Evolutionary conservation across 2,797 vertebrate genomes (phyloP).

Genomic region (Oreochromis grahami): DNA sequence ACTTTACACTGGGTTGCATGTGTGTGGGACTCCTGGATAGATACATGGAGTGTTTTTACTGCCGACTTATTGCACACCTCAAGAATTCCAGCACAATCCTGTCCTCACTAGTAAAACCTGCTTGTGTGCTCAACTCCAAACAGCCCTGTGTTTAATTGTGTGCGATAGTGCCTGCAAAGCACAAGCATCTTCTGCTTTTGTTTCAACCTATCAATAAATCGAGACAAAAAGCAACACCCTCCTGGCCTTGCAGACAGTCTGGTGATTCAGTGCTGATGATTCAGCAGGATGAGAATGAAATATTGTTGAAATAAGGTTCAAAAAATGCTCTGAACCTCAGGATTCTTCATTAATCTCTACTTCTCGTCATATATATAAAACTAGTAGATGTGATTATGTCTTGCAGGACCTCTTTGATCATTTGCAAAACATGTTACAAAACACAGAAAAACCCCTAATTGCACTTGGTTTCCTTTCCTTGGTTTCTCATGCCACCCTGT

Average conservation of each 20-base stretch:
- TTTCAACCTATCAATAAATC: conserved; percentile 6
- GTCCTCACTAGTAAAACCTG: conserved; percentile 72
- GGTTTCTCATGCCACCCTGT: background rate
- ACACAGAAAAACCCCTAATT: background rate
- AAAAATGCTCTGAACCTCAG: background rate
- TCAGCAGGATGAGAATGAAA: background rate
- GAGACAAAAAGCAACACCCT: background rate
- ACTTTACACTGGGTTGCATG: conserved; percentile 70
- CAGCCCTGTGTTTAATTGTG: conserved; percentile 51
- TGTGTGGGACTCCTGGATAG: conserved; percentile 40
- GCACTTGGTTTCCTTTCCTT: background rate
- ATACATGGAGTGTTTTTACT: conserved; percentile 68
- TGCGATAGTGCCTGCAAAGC: conserved; percentile 12
- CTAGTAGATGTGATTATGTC: background rate
- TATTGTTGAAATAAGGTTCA: background rate
- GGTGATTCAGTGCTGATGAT: background rate
- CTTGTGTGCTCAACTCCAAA: conserved; percentile 44
- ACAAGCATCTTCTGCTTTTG: conserved; percentile 8
- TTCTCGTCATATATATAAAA: background rate
- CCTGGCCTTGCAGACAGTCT: background rate
- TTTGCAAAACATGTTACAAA: background rate
- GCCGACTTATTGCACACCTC: conserved; percentile 57
- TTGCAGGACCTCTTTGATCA: background rate
- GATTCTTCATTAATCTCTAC: background rate
- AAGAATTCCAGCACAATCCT: conserved; percentile 71